Evolutionary conservation across 2,113 vertebrate genomes (phyloP), one percentile per base, ranked within the genome.

Genomic region (Vireo altiloquus): DNA sequence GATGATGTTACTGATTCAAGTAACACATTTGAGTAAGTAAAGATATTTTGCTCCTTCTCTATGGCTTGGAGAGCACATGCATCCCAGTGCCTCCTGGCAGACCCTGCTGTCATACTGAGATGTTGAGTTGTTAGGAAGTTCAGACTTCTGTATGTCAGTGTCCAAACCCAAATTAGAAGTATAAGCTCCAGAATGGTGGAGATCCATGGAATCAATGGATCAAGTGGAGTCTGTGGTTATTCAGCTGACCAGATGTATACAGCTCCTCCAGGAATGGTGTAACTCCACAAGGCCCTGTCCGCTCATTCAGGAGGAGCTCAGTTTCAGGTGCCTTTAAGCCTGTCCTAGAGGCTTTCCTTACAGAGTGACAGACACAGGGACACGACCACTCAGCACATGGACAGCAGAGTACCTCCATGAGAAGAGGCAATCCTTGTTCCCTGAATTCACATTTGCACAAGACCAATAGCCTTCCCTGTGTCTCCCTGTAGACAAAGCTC

Each of bases 1-100:
- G 98, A 98, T 33, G 98, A 98, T 23, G 4, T 78, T 30, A 90
- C 95, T 98, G 92, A 97, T 98, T 75, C 59, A 96, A 72, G 44
- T 28, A 42, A 33, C 37, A 52, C 23, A 11, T 66, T 22, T 0
- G 1, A 50, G 44, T 37, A 74, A 52, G 15, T 11, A 96, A 97
- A 75, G 35, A 52, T 11, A 69, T 15, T 68, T 81, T 68, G 5
- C 24, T 70, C 13, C 40, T 84, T 82, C 19, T 70, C 39, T 71
- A 8, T 10, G 33, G 31, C n/a, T 92, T 72, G 59, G 37, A 85
- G 61, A 76, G 24, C 23, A 44, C 30, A 35, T 27, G 27, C 56
- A 7, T 24, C 24, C 15, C 37, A 80, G 31, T 28, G 42, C 9
- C 42, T 66, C 37, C 27, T 39, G 30, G 22, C n/a, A 66, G 49